Evolutionary conservation across 2,888 invertebrate species (phyloP).

Genomic region (Ariolimax columbianus): DNA sequence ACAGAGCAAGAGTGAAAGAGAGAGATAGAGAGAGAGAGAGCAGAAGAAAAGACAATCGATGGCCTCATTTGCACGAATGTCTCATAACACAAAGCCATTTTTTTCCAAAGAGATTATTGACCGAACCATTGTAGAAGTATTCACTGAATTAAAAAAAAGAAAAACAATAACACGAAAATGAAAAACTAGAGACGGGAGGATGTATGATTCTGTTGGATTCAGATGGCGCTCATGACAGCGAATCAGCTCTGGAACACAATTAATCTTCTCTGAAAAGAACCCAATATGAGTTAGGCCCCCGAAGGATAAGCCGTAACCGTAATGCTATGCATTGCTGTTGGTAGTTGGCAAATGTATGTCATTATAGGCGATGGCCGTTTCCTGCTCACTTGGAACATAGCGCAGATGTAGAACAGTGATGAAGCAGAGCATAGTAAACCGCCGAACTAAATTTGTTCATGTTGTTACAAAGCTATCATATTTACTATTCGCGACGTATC

Average conservation of each 20-base stretch:
- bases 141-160: not conserved
- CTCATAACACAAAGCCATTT: not conserved
- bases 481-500: too few relatives aligned
- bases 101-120: not conserved
- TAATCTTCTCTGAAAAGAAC: not conserved
- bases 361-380: too few relatives aligned
- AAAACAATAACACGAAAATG: not conserved
- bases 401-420: not conserved
- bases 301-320: not conserved
- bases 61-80: not conserved
- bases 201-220: not conserved
- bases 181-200: too few relatives aligned
- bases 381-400: too few relatives aligned
- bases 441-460: too few relatives aligned
- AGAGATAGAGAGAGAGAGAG: constrained; percentile 32
- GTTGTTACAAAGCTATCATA: too few relatives aligned
- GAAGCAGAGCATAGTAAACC: too few relatives aligned
- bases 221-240: not conserved
- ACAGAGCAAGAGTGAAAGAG: not conserved
- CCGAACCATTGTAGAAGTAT: not conserved
- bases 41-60: not conserved
- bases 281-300: not conserved
- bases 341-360: not conserved
- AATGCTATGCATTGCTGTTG: not conserved
- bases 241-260: not conserved